Evolutionary conservation across 2,797 vertebrate genomes (phyloP).

Genomic region (Psittacula derbiana): DNA sequence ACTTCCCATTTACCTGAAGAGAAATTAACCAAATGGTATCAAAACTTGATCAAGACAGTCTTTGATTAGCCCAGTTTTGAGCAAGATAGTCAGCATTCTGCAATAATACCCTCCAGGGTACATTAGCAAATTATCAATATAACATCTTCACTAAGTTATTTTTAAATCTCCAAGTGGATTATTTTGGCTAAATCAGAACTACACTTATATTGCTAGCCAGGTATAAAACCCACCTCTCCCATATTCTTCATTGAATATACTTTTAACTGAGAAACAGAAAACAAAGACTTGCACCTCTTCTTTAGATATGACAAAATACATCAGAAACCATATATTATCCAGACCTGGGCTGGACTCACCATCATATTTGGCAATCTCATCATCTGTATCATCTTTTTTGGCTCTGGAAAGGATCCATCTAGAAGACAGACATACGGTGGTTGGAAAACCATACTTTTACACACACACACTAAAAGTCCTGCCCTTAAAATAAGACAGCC

Average conservation of each 20-base stretch:
- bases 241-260: not conserved
- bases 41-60: not conserved
- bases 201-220: not conserved
- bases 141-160: not conserved
- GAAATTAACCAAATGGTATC: not conserved
- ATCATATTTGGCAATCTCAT: conserved; percentile 97
- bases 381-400: conserved; percentile 93
- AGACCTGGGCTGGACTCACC: conserved; percentile 76
- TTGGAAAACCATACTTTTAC: not conserved
- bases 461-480: not conserved
- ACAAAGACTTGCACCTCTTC: not conserved
- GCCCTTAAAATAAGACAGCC: not conserved
- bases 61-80: not conserved
- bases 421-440: conserved; percentile 3
- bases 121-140: not conserved
- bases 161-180: not conserved
- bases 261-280: not conserved
- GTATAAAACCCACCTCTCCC: not conserved
- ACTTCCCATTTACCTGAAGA: conserved; percentile 92
- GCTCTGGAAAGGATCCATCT: conserved; percentile 94
- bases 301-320: not conserved
- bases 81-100: not conserved
- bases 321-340: not conserved
- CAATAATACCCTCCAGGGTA: not conserved
- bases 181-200: not conserved